Conservation (phyloP, 92 coral and sea anemone genomes). For the Siderastrea radians region DNA sequence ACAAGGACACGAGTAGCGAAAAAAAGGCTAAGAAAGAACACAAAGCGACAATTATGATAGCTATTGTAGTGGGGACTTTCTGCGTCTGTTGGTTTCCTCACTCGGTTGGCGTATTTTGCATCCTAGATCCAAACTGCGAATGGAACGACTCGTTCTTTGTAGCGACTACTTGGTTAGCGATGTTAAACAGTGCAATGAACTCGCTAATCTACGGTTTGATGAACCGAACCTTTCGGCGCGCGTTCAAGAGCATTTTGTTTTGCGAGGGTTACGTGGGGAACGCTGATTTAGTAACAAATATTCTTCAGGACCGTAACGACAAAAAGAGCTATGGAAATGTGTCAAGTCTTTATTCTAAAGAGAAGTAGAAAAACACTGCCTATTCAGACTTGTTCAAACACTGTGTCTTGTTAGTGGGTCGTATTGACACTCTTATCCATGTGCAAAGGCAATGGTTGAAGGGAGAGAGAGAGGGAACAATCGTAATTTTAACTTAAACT, state of each 20-base stretch:
- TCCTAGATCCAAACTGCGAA: slow-evolving; percentile 48
- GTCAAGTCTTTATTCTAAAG: neutral
- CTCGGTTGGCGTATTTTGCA: slow-evolving; percentile 80
- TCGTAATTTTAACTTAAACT: too few relatives aligned
- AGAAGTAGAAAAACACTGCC: neutral
- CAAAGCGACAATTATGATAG: slow-evolving; percentile 82
- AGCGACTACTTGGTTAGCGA: slow-evolving; percentile 87
- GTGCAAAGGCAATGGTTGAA: too few relatives aligned
- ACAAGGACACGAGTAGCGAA: slow-evolving; percentile 4
- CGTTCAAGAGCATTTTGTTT: slow-evolving; percentile 72
- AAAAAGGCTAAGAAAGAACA: slow-evolving; percentile 68
- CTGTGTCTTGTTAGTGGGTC: neutral
- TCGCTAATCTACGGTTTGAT: slow-evolving; percentile 80
- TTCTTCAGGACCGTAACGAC: slow-evolving; percentile 17
- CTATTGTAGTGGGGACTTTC: slow-evolving; percentile 83
- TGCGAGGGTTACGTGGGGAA: slow-evolving; percentile 62
- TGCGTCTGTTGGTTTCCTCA: slow-evolving; percentile 90
- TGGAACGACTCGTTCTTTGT: slow-evolving; percentile 72
- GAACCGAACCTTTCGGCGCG: slow-evolving; percentile 83
- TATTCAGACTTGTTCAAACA: neutral
- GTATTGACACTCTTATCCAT: neutral
- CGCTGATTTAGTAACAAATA: slow-evolving; percentile 23
- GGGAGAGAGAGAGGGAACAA: too few relatives aligned
- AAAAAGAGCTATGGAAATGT: slow-evolving; percentile 28
- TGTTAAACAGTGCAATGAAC: slow-evolving; percentile 88